Base-by-base conservation (phyloP, 2,797 vertebrate species). In the Enoplosus armatus region DNA sequence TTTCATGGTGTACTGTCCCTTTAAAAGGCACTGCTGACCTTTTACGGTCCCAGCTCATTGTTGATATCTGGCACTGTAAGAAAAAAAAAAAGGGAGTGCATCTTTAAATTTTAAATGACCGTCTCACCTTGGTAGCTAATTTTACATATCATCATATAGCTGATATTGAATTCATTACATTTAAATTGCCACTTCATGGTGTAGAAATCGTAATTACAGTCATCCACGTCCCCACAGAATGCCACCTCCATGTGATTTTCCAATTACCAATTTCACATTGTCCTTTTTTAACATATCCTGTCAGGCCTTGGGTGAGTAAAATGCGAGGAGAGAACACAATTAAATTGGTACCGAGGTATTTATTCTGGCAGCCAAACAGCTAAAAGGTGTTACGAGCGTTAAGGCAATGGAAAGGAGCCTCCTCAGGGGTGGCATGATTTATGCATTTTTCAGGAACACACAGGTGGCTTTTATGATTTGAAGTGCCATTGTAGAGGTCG, bases 391-490 rank as follows among this genome's bases (percentile, higher is more conserved):
- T 50, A 37, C 20, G 43, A 14, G 50, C 47, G 27, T 70, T 73
- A 43, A 62, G 31, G 58, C 24, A 50, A 48, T 48, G 16, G 20
- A 35, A 55, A 60, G 65, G 31, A 62, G 37, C 54, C 20, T 79
- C 64, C 75, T 76, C 33, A 0, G 51, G 64, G 73, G 45, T 43
- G 29, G 41, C 43, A 54, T 76, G 76, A 77, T 82, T 86, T 72
- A 83, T 65, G 75, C 59, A 69, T 85, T 63, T 77, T 77, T 75
- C 26, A 65, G 53, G 41, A 80, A 60, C 63, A 72, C 62, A 78
- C 75, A 73, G 70, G 73, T 75, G 66, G 59, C 74, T 80, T 72
- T 73, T 26, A 66, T 75, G 72, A 85, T 76, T 72, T 47, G 27
- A 79, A 70, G 48, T 47, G 65, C 53, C 68, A 37, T 12, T 35